These are phyloP conservation scores for Epiblema foenella DNA, from an alignment of 2,888 invertebrate genomes.

Conservation along the genomic window DNA sequence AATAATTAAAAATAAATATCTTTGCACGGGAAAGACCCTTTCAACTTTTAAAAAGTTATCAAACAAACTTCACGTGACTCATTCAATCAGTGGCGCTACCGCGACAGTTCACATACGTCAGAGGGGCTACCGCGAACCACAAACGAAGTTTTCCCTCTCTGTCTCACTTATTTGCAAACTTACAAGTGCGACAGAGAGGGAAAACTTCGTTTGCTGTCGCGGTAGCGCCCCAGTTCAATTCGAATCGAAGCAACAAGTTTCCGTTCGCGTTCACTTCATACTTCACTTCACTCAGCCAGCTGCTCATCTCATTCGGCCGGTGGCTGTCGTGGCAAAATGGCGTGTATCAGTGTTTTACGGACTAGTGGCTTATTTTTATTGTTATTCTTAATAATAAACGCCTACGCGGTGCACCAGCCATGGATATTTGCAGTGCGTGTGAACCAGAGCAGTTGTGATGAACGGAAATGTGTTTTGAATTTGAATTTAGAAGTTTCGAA, in stretches of 20 bases:
- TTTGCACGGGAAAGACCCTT: background rate
- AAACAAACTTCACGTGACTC: conserved; percentile 13
- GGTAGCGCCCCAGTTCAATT: too few species aligned
- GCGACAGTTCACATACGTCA: too few species aligned
- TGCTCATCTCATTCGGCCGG: conserved; percentile 46
- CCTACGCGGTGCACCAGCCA: conserved; percentile 69
- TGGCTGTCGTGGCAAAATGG: conserved; percentile 62
- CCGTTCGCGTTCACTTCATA: conserved; percentile 38
- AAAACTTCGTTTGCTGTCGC: too few species aligned
- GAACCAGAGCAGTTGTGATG: conserved; percentile 62
- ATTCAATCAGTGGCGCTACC: conserved; percentile 10
- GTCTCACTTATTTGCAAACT: too few species aligned
- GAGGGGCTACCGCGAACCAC: too few species aligned
- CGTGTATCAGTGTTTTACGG: conserved; percentile 65
- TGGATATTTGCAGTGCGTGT: conserved; percentile 75
- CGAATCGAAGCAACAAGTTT: conserved; percentile 21
- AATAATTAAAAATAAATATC: too few species aligned
- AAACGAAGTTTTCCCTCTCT: too few species aligned
- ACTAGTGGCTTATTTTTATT: conserved; percentile 77
- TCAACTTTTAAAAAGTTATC: conserved; percentile 19
- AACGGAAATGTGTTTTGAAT: conserved; percentile 66
- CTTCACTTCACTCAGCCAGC: background rate
- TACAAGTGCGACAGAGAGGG: too few species aligned
- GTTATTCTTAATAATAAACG: conserved; percentile 74
- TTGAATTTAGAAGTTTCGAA: conserved; percentile 65